Conservation (phyloP, 2,113 vertebrate species). For the Philantomba maxwellii region DNA sequence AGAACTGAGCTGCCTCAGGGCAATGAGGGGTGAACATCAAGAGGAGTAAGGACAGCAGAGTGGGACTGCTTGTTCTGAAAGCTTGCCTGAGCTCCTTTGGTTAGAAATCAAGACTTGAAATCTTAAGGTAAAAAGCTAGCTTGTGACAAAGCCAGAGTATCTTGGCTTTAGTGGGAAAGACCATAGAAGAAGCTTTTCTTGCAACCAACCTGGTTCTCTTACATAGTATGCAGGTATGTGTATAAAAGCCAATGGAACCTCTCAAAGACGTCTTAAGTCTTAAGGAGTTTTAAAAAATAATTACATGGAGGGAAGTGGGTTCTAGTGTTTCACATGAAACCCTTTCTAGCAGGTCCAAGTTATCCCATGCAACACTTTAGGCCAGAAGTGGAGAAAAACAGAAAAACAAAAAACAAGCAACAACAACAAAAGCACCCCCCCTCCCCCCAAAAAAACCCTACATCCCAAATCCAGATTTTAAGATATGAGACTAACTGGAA, state of each 20-base stretch:
- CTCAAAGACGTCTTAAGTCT: background rate
- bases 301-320: background rate
- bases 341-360: background rate
- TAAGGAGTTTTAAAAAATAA: background rate
- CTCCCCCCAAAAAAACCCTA: rapidly evolving
- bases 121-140: slow-evolving; percentile 12
- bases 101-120: slow-evolving; percentile 25
- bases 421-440: background rate
- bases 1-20: background rate
- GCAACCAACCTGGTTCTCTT: background rate
- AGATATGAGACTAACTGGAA: background rate
- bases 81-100: background rate
- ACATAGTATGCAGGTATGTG: background rate
- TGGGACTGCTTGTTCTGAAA: background rate
- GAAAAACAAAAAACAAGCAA: background rate
- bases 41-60: background rate
- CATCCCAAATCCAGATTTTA: background rate
- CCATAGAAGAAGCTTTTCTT: background rate
- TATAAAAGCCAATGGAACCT: background rate
- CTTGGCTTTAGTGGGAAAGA: background rate
- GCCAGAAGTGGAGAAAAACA: background rate
- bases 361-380: background rate
- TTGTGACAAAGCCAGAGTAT: background rate
- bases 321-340: background rate
- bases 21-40: background rate